These are phyloP conservation scores for Actinemys pallida DNA, from an alignment of 2,113 vertebrate genomes.

Conservation along the genomic window DNA sequence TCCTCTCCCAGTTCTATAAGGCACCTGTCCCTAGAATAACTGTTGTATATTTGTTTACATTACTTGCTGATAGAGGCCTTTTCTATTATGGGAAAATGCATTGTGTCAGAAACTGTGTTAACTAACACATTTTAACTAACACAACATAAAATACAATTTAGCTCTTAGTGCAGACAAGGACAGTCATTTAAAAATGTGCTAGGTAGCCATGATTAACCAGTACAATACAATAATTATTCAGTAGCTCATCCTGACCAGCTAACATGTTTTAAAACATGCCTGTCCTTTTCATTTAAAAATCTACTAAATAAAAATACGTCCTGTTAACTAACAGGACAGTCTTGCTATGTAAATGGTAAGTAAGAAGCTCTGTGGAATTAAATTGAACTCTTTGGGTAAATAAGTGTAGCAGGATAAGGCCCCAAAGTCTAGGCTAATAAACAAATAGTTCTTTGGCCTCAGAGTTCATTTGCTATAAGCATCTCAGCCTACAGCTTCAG, in stretches of 20 bases:
- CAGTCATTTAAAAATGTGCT: slow-evolving; percentile 44
- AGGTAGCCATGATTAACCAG: slow-evolving; percentile 29
- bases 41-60: not conserved
- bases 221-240: slow-evolving; percentile 40
- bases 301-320: not conserved
- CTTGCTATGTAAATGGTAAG: slow-evolving; percentile 31
- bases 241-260: slow-evolving; percentile 29
- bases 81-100: not conserved
- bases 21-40: not conserved
- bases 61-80: not conserved
- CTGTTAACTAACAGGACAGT: not conserved
- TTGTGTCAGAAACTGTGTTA: slow-evolving; percentile 24
- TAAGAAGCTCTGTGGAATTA: slow-evolving; percentile 38
- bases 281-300: slow-evolving; percentile 50
- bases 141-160: slow-evolving; percentile 42
- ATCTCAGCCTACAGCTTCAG: not conserved
- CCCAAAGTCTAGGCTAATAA: not conserved
- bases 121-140: not conserved
- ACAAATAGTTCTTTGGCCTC: not conserved
- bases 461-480: not conserved
- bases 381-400: slow-evolving; percentile 13
- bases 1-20: not conserved
- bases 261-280: slow-evolving; percentile 52
- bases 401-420: not conserved
- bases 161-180: not conserved